A percentile compares a stretch with the other conserved stretches of the same genome.
Conservation (phyloP, 2,888 invertebrate species). For the Chironomus tentans region DNA sequence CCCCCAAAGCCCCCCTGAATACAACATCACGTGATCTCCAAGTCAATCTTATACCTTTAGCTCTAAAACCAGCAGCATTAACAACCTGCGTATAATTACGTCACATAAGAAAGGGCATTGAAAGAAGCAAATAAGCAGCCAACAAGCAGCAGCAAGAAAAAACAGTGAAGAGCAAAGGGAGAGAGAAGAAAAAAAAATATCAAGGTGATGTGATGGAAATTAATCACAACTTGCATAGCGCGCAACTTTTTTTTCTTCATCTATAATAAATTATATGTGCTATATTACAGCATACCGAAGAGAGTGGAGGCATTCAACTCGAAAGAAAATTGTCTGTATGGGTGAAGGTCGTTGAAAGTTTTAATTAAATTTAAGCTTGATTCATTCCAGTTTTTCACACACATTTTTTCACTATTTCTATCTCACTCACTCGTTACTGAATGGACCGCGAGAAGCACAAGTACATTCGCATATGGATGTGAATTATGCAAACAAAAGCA, state of each 20-base stretch:
- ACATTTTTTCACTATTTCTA: too few relatives aligned
- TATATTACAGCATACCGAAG: neutral
- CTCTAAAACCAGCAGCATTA: too few relatives aligned
- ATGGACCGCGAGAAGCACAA: neutral
- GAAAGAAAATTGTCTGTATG: neutral
- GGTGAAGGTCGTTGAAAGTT: slow-evolving; percentile 7
- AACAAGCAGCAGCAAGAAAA: too few relatives aligned
- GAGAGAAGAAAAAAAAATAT: neutral
- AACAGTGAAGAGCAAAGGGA: neutral
- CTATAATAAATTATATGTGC: neutral
- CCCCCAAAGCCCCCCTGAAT: too few relatives aligned
- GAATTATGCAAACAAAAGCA: slow-evolving; percentile 16
- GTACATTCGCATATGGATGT: neutral
- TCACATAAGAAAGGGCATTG: neutral
- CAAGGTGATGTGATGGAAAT: neutral
- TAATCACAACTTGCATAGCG: neutral
- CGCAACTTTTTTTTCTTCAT: neutral
- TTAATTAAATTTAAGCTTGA: slow-evolving; percentile 17
- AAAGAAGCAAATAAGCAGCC: too few relatives aligned
- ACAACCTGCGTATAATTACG: neutral
- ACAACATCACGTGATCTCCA: too few relatives aligned
- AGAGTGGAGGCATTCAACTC: neutral
- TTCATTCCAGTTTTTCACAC: slow-evolving; percentile 1
- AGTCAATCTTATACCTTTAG: too few relatives aligned
- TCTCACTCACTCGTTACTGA: too few relatives aligned